phyloP scores from a whole-genome alignment of 2,888 invertebrate genomes.

The Xanthia togata region DNA sequence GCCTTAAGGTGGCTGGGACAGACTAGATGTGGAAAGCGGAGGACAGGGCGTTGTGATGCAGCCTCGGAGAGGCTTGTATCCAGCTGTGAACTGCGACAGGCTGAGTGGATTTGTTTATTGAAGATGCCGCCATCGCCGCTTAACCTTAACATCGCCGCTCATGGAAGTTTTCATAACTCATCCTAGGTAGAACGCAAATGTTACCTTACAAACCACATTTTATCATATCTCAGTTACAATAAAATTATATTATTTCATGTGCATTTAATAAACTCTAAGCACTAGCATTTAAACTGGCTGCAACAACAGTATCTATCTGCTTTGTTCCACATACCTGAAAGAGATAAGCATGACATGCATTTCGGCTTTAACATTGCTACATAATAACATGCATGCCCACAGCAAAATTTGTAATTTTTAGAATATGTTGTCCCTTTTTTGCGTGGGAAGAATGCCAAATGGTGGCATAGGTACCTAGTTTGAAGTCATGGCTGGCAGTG shows the following conservation, averaged over 20 bases:
- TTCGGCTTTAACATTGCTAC: slow-evolving; percentile 29
- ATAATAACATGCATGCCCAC: slow-evolving; percentile 27
- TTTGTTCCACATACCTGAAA: slow-evolving; percentile 15
- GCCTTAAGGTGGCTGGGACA: no score
- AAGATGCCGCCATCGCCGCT: no score
- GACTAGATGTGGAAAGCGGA: no score
- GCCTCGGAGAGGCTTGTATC: no score
- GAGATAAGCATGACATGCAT: slow-evolving; percentile 30
- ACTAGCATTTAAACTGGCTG: neutral
- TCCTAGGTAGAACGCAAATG: neutral
- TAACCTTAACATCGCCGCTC: neutral
- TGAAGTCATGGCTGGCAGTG: slow-evolving; percentile 29
- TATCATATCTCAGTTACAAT: neutral
- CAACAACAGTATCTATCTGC: slow-evolving; percentile 14
- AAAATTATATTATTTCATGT: no score
- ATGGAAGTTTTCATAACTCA: neutral
- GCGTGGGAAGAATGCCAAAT: slow-evolving; percentile 59
- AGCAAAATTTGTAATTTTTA: slow-evolving; percentile 48
- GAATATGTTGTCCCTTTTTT: slow-evolving; percentile 47
- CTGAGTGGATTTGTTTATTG: no score
- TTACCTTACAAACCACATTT: neutral
- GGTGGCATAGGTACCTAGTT: slow-evolving; percentile 47
- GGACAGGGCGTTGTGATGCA: no score
- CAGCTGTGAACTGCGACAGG: no score
- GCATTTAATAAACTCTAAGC: neutral